Conservation (phyloP, 2,888 invertebrate species). For the Pseudolycoriella hygida region DNA sequence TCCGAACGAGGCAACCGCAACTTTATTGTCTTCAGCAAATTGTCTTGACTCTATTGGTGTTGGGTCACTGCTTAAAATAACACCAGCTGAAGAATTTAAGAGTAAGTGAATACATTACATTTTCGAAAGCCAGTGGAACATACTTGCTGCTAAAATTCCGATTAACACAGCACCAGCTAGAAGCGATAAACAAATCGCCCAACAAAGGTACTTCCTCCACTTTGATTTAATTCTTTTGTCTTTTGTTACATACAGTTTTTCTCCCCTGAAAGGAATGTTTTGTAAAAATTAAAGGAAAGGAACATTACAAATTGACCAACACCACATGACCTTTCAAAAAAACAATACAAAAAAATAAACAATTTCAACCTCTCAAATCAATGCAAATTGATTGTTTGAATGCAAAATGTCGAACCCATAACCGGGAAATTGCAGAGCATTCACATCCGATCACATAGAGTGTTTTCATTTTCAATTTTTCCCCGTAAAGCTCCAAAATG, state of each 20-base stretch:
- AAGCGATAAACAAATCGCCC: conserved; percentile 47
- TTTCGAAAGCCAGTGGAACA: too few species aligned
- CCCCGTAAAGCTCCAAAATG: too few species aligned
- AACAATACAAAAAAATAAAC: too few species aligned
- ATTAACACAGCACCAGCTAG: conserved; percentile 47
- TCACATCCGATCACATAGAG: too few species aligned
- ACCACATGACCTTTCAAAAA: too few species aligned
- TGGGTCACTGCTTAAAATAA: conserved; percentile 46
- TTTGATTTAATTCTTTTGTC: conserved; percentile 55
- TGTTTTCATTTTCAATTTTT: too few species aligned
- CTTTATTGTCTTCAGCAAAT: conserved; percentile 33
- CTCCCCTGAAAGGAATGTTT: conserved; percentile 42
- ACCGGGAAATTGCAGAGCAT: too few species aligned
- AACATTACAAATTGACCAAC: neutral
- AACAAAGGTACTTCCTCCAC: conserved; percentile 45
- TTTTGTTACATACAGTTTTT: conserved; percentile 65
- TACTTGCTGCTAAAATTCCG: conserved; percentile 58
- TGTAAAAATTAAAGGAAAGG: neutral
- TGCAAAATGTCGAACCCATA: too few species aligned
- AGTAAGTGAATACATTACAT: neutral
- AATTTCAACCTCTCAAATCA: too few species aligned
- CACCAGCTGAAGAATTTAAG: conserved; percentile 38
- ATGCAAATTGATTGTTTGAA: too few species aligned
- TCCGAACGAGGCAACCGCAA: conserved; percentile 29
- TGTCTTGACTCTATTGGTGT: conserved; percentile 37